These are phyloP conservation scores for Nymphalis io DNA, from an alignment of 1,140 invertebrate genomes.

Conservation along the genomic window DNA sequence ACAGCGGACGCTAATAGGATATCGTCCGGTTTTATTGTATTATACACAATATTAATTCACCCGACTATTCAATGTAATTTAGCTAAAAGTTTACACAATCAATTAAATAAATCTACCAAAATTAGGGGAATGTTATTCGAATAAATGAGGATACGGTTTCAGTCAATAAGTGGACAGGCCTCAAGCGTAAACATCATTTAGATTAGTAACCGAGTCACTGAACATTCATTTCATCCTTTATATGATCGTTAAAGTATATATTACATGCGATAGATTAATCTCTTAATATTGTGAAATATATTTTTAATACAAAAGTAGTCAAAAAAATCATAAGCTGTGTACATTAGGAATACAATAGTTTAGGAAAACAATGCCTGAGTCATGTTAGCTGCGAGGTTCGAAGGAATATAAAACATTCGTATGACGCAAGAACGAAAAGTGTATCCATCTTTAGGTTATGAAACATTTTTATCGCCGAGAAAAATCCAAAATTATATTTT, in stretches of 20 bases:
- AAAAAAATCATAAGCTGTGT: constrained; percentile 5
- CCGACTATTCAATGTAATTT: neutral
- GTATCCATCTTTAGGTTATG: neutral
- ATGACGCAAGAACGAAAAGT: neutral
- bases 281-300: neutral
- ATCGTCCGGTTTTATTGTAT: neutral
- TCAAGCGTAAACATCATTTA: constrained; percentile 10
- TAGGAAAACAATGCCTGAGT: constrained; percentile 2
- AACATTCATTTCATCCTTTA: constrained; percentile 3
- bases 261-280: neutral
- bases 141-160: constrained; percentile 4
- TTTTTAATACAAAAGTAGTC: neutral
- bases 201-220: constrained; percentile 5
- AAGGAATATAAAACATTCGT: constrained; percentile 7
- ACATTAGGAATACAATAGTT: constrained; percentile 16
- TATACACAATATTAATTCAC: constrained; percentile 5
- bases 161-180: constrained; percentile 11
- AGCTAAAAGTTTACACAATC: neutral
- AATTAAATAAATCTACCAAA: neutral
- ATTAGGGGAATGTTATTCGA: neutral
- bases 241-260: constrained; percentile 2
- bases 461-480: constrained; percentile 2
- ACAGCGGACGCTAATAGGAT: constrained; percentile 24
- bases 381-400: neutral
- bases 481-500: neutral